Base-by-base conservation (phyloP, 30 jellyfish, hydroid and myxozoan species). In the Catostylus mosaicus region DNA sequence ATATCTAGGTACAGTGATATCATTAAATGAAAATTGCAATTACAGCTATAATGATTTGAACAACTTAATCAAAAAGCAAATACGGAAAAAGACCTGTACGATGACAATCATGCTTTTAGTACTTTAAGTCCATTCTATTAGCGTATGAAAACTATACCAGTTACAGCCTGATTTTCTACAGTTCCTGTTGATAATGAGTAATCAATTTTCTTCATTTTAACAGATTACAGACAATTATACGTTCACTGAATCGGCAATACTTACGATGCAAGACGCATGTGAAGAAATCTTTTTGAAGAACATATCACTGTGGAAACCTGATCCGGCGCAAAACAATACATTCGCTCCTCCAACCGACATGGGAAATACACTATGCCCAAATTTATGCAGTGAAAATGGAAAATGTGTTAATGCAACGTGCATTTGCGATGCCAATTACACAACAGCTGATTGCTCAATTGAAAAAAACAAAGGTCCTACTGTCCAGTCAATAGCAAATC, bases 391-490 rank as follows among this genome's bases (percentile, higher is more conserved):
- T 33, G 95, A 92, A 3, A 73, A 78, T 80, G 98, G 98, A 18
- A 73, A 34, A 45, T 92, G 98, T 75, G 77, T 45, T 30, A 92
- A 92, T 70, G 98, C 90, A 5, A 80, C 97, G 26, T 92, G 98
- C 77, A 62, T 80, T 56, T 92, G 98, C 76, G 77, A 85, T 30
- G 51, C 35, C 1, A 88, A 81, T n/a, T 92, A 22, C 82, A 73
- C 74, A 23, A 50, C 98, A 27, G 89, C 96, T 16, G 98, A 92
- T 30, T 92, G 98, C 45, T 92, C 98, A 4, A 47, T 92, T 54
- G 80, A 85, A 8, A 77, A 67, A 63, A 80, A 68, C 67, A 52
- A 70, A 86, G 90, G 87, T 9, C 97, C 97, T 14, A 87, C 90
- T 3, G 83, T 92, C 29, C 54, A 32, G 27, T 69, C 85, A 33